Base-by-base conservation (phyloP, 2,888 invertebrate species). In the Agelastica alni region DNA sequence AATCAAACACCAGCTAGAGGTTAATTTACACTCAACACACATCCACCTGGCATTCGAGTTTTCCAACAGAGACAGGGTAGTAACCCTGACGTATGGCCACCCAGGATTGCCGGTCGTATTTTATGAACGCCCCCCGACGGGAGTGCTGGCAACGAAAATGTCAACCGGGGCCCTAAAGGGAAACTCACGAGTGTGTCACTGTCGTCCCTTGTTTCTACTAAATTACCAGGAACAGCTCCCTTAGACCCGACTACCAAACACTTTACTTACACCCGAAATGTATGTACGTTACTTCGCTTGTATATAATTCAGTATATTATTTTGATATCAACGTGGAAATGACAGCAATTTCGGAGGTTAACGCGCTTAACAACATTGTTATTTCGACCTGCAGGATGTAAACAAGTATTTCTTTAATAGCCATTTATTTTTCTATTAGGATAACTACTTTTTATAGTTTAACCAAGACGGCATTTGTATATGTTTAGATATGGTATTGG, bases 121-220 rank as follows among this genome's bases (percentile, higher is more conserved):
- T 59, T 59, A 59, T 44, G 53, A 51, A 45, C 51, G 47, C 26
- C 51, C 51, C 43, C 53, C 36, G 32, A 51, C 51, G 37, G 43
- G 22, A n/a, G 30, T n/a, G 18, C 16, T n/a, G 30, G 30, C 5
- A 31, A 43, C 45, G 43, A 48, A 28, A 52, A 41, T 48, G 54
- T 51, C 48, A 45, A 32, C 48, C 20, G 31, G n/a, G 53, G 32
- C 56, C 59, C 49, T 36, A 20, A 53, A 53, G 56, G 56, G 53
- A 37, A 53, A 46, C 48, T 26, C 51, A 37, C 56, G 57, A 55
- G 59, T 59, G 46, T 58, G 58, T 58, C 62, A 59, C 54, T 59
- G 61, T 64, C 61, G 60, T 59, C 62, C 64, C 64, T 64, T 62
- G 64, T 62, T 64, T 59, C 51, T 59, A 61, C 58, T 60, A 61